These are phyloP conservation scores for Pocillopora grandis DNA, from an alignment of 92 coral and sea anemone genomes.

Conservation along the genomic window DNA sequence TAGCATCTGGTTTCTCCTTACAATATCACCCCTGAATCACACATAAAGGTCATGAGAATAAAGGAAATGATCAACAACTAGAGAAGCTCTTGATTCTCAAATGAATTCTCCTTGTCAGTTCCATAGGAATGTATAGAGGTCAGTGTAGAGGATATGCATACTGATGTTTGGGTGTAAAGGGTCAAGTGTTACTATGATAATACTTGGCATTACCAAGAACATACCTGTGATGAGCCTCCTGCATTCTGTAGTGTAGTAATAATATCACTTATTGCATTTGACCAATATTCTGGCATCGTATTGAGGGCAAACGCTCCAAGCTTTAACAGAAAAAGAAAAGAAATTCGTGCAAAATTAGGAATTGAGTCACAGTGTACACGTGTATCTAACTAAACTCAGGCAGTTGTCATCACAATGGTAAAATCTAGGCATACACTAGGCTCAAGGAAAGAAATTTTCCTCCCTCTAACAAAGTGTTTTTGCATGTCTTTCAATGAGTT, in stretches of 20 bases:
- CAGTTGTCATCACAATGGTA: too few species aligned
- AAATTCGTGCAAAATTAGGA: not conserved
- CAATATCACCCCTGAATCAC: too few species aligned
- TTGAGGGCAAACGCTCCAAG: slow-evolving; percentile 90
- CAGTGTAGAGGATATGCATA: not conserved
- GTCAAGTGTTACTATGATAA: not conserved
- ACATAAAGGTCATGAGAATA: too few species aligned
- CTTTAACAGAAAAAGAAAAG: slow-evolving; percentile 40
- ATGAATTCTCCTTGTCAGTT: not conserved
- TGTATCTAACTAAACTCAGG: too few species aligned
- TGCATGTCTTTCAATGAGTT: too few species aligned
- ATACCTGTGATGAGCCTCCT: slow-evolving; percentile 60
- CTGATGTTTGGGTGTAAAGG: not conserved
- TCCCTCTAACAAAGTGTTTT: too few species aligned
- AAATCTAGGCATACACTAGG: too few species aligned
- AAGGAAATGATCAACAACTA: too few species aligned
- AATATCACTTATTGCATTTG: slow-evolving; percentile 77
- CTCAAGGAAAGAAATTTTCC: too few species aligned
- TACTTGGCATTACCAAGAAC: not conserved
- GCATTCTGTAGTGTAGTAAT: slow-evolving; percentile 81
- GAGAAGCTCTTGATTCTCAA: too few species aligned
- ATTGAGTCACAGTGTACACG: too few species aligned
- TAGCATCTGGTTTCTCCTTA: too few species aligned
- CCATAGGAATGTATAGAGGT: slow-evolving; percentile 13
- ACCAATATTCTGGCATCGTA: slow-evolving; percentile 94